Conservation (phyloP, 2,113 vertebrate genomes). For the Oreamnos americanus region DNA sequence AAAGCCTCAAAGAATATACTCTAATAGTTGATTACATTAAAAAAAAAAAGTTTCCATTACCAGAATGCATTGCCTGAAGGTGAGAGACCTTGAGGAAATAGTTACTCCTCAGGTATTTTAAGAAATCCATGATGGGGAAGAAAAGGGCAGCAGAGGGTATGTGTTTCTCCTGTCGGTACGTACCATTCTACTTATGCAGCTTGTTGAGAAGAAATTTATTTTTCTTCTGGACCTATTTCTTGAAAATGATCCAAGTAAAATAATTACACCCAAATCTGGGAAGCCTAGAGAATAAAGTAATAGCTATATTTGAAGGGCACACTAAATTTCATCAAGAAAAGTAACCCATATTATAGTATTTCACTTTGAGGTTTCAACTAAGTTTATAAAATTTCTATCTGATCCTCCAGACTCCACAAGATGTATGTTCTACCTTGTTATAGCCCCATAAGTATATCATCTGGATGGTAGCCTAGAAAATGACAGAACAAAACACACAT, state of each 20-base stretch:
- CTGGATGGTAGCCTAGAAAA: conserved; percentile 57
- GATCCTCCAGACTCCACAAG: not conserved
- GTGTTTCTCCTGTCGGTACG: conserved; percentile 2
- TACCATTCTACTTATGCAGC: not conserved
- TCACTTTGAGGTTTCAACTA: not conserved
- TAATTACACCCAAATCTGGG: conserved; percentile 22
- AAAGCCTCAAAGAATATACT: not conserved
- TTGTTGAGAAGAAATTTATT: conserved; percentile 29
- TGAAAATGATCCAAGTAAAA: conserved; percentile 31
- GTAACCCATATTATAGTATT: conserved; percentile 5
- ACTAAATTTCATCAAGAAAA: not conserved
- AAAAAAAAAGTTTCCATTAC: not conserved
- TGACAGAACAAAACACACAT: not conserved
- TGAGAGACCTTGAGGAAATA: not conserved
- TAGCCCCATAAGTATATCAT: not conserved
- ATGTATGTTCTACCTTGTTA: not conserved
- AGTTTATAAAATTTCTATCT: not conserved
- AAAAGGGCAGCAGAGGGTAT: not conserved
- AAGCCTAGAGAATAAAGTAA: not conserved
- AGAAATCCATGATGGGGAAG: not conserved
- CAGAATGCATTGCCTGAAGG: not conserved
- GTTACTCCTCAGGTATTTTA: not conserved
- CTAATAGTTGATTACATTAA: not conserved
- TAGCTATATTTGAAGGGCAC: not conserved
- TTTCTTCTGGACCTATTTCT: not conserved